Conservation (phyloP, 2,113 vertebrate genomes). For the Eurystomus gularis region DNA sequence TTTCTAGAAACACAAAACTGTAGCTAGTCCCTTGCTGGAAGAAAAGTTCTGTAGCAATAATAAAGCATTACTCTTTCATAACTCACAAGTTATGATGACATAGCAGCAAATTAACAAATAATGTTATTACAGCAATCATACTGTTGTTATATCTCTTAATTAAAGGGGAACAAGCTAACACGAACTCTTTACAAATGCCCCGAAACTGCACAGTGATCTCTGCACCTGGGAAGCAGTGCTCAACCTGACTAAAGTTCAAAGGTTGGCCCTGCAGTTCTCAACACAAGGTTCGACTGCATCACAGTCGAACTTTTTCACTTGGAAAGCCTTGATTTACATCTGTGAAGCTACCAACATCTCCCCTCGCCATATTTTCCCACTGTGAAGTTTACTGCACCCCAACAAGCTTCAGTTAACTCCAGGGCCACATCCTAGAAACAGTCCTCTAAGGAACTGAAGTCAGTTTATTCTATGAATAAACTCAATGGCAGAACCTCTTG, state of each 20-base stretch:
- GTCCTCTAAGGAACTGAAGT: background rate
- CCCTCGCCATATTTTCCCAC: background rate
- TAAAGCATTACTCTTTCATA: background rate
- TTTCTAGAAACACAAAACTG: background rate
- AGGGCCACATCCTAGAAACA: background rate
- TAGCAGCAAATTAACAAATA: background rate
- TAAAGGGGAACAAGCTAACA: background rate
- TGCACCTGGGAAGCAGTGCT: background rate
- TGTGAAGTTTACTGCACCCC: background rate
- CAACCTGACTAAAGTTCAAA: background rate
- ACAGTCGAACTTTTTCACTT: no score
- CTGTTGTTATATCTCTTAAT: background rate
- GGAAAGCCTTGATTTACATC: background rate
- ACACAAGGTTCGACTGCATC: background rate
- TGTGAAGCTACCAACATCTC: background rate
- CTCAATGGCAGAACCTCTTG: fast-evolving
- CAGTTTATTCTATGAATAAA: no score
- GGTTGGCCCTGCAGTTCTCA: background rate
- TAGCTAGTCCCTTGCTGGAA: background rate
- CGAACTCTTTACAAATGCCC: background rate
- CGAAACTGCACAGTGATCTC: background rate
- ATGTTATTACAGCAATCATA: background rate
- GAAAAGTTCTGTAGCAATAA: background rate
- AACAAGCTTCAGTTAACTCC: background rate
- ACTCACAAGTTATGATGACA: background rate